Base-by-base conservation (phyloP, 1,140 invertebrate species). In the Hestina assimilis region DNA sequence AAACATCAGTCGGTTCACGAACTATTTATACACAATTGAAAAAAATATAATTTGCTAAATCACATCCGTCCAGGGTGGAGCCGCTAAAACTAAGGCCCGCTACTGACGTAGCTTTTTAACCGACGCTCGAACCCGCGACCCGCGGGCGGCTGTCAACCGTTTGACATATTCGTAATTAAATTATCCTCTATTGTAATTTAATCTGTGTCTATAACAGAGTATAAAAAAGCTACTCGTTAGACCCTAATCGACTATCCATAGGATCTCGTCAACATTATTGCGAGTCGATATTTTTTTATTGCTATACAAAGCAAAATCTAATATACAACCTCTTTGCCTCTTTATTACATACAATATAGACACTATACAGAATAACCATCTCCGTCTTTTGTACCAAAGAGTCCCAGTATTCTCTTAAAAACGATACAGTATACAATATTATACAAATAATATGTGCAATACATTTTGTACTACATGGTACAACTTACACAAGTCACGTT, bases 41-140 rank as follows among this genome's bases (percentile, higher is more conserved):
- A 73, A 75, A 79, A 78, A 81, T 72, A 77, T 70, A 84, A 75
- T 83, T 77, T 61, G 58, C 70, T 82, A 83, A 67, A 66, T 72
- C 50, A 64, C 57, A 48, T 51, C 51, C 43, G 63, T 55, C 67
- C 76, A 66, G 72, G 64, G 74, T 71, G 60, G 64, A 68, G 71
- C 50, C 40, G 73, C 74, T 59, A 60, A 48, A 42, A 15, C 26
- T 28, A 47, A 58, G 69, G 71, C 73, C 72, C 71, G 72, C 73
- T 60, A 69, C 48, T 51, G 33, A 38, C 31, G 31, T 56, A 20
- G 2, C 47, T 23, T 23, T 35, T 35, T 31, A 14, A 3, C 47
- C 31, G 21, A 15, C 26, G 14, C 29, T 29, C 20, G 31, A 9
- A 19, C 45, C 45, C 28, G 45, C 45, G 35, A 38, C 15, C 45